A percentile compares a stretch with the other conserved stretches of the same genome.
Evolutionary conservation across 2,797 vertebrate species (phyloP).

Genomic region (Podarcis siculus): DNA sequence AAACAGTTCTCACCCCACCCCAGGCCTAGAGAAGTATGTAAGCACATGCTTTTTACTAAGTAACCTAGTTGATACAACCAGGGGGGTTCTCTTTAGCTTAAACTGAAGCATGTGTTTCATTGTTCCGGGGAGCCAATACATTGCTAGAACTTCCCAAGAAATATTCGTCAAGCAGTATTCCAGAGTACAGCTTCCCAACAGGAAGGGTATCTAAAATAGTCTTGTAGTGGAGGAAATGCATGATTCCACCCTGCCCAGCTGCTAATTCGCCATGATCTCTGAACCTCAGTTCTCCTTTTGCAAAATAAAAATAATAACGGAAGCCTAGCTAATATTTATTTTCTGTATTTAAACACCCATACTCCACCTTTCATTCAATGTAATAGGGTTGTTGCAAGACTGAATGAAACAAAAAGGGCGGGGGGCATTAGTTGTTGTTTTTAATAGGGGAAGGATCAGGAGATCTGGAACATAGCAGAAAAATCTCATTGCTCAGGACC

Average conservation of each 20-base stretch:
- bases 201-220: neutral
- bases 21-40: constrained; percentile 58
- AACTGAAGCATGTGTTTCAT: neutral
- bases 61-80: neutral
- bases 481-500: no score
- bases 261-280: neutral
- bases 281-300: neutral
- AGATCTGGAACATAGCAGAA: no score
- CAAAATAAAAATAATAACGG: neutral
- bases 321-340: neutral
- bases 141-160: accelerated
- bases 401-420: neutral
- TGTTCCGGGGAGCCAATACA: accelerated
- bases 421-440: no score
- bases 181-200: neutral
- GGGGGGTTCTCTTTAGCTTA: neutral
- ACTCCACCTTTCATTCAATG: neutral
- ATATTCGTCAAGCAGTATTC: neutral
- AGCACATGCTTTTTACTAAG: neutral
- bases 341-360: neutral
- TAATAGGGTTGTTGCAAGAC: neutral
- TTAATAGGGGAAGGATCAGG: no score
- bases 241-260: neutral
- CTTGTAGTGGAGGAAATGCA: neutral
- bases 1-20: constrained; percentile 39